Evolutionary conservation across 2,888 invertebrate species (phyloP).

Genomic region (Coecobrya sp.): DNA sequence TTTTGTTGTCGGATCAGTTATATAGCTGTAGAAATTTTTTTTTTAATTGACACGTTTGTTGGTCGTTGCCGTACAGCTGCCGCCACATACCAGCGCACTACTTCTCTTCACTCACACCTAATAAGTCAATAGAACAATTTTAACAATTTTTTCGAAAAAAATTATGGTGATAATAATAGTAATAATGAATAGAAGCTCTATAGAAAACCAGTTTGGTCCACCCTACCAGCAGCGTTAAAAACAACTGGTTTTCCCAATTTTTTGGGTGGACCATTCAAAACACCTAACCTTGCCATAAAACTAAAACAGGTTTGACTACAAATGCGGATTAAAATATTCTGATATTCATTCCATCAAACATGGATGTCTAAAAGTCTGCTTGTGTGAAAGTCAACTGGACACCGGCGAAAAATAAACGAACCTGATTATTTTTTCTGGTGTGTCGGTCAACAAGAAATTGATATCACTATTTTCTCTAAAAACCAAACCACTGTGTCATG

Average conservation of each 20-base stretch:
- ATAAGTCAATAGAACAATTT: constrained; percentile 1
- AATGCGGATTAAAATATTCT: background rate
- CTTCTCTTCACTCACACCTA: background rate
- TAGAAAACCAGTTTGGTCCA: background rate
- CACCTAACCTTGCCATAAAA: background rate
- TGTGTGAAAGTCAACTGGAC: constrained; percentile 2
- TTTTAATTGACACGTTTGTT: constrained; percentile 61
- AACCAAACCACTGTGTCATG: constrained; percentile 32
- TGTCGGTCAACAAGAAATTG: background rate
- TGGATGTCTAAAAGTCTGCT: background rate
- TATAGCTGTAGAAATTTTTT: background rate
- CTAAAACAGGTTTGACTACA: background rate
- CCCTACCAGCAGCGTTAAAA: background rate
- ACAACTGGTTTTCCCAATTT: background rate
- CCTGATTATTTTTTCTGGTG: background rate
- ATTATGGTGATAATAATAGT: too few relatives aligned
- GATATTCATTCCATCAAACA: background rate
- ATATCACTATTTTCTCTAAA: background rate
- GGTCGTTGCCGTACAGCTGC: constrained; percentile 1
- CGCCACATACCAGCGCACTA: constrained; percentile 2
- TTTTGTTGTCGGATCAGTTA: background rate
- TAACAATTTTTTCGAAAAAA: background rate
- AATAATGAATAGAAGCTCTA: background rate
- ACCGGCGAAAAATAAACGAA: background rate
- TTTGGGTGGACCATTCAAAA: background rate